Conservation (phyloP, 2,113 vertebrate genomes). For the Osmerus mordax region DNA sequence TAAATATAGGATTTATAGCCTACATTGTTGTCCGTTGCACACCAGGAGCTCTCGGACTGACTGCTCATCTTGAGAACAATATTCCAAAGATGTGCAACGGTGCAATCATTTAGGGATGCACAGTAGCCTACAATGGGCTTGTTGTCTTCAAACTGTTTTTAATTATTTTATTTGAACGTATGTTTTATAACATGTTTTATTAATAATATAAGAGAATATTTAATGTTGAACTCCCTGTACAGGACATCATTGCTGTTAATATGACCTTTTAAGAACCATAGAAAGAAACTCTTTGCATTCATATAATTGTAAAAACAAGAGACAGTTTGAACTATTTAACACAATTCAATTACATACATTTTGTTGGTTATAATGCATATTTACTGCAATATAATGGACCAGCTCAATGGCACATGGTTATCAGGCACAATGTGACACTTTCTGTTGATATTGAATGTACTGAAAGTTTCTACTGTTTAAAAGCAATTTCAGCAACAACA, state of each 20-base stretch:
- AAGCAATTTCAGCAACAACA: conserved; percentile 51
- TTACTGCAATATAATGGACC: not conserved
- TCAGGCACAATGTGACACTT: conserved; percentile 64
- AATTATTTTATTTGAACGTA: conserved; percentile 16
- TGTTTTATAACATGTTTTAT: conserved; percentile 37
- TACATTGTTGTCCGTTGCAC: not conserved
- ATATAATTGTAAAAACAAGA: conserved; percentile 40
- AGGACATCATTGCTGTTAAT: not conserved
- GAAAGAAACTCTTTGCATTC: not conserved
- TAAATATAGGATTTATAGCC: conserved; percentile 41
- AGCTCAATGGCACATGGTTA: not conserved
- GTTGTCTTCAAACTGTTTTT: conserved; percentile 18
- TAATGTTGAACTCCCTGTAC: conserved; percentile 34
- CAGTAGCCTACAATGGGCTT: not conserved
- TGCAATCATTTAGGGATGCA: conserved; percentile 8
- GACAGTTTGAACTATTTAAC: conserved; percentile 49
- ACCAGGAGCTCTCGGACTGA: not conserved
- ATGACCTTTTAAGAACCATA: not conserved
- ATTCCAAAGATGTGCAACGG: conserved; percentile 8
- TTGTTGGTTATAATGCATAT: not conserved
- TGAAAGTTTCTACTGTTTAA: conserved; percentile 32
- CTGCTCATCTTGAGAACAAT: not conserved
- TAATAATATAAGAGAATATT: conserved; percentile 25
- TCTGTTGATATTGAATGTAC: conserved; percentile 65
- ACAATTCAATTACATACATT: not conserved